Percentiles rank a stretch among this genome's conserved stretches.
Evolutionary conservation across 1,140 invertebrate species (phyloP).

Genomic region (Drosophila ambigua): DNA sequence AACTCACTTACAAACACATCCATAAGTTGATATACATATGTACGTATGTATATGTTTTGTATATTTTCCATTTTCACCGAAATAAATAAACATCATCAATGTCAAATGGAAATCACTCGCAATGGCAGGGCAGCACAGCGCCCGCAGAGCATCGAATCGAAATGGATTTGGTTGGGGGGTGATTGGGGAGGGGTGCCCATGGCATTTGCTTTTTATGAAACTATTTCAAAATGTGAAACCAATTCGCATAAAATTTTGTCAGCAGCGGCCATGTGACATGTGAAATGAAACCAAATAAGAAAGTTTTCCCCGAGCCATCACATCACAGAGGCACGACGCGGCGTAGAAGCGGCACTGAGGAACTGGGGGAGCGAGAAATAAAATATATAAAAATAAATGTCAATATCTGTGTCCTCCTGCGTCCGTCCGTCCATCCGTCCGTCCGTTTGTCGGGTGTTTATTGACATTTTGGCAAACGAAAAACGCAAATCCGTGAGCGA

Average conservation of each 20-base stretch:
- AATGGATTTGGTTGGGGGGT: neutral
- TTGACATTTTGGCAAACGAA: constrained; percentile 80
- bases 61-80: constrained; percentile 80
- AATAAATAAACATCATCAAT: constrained; percentile 83
- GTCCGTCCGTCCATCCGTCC: constrained; percentile 18
- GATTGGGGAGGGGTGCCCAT: neutral
- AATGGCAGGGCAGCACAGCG: constrained; percentile 41
- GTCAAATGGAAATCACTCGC: constrained; percentile 78
- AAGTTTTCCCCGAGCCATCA: constrained; percentile 32
- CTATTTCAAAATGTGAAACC: constrained; percentile 80
- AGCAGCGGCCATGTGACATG: constrained; percentile 56
- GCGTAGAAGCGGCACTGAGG: neutral
- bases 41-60: constrained; percentile 46
- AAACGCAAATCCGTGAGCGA: constrained; percentile 38
- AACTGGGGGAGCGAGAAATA: constrained; percentile 24
- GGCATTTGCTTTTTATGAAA: constrained; percentile 80
- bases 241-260: constrained; percentile 82
- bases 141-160: constrained; percentile 18
- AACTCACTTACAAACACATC: constrained; percentile 18
- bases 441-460: constrained; percentile 56
- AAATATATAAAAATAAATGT: constrained; percentile 71
- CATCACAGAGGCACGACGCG: neutral
- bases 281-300: constrained; percentile 74
- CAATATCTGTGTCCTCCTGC: constrained; percentile 48
- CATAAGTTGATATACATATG: neutral